A percentile compares a stretch with the other conserved stretches of the same genome.
These are phyloP conservation scores for Astyanax mexicanus DNA, from an alignment of 2,797 vertebrate species.

Conservation along the genomic window DNA sequence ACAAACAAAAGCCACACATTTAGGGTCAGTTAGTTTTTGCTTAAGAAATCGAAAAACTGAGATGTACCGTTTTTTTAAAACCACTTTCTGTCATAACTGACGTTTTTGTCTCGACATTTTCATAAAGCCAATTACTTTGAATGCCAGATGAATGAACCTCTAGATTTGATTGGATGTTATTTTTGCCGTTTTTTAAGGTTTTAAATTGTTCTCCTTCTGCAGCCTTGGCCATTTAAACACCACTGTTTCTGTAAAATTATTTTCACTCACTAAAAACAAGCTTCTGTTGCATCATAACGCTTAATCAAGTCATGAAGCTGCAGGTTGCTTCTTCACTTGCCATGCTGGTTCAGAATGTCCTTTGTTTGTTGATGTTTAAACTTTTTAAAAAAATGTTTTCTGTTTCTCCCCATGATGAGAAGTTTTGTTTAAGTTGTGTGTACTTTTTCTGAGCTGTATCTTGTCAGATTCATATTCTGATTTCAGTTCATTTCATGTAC, in stretches of 20 bases:
- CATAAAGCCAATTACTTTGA: constrained; percentile 46
- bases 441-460: constrained; percentile 93
- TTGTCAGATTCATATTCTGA: constrained; percentile 95
- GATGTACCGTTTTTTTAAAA: constrained; percentile 66
- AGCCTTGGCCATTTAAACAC: constrained; percentile 76
- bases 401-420: constrained; percentile 82
- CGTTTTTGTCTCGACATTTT: constrained; percentile 36
- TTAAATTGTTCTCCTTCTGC: constrained; percentile 75
- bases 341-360: constrained; percentile 71
- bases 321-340: constrained; percentile 64
- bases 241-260: constrained; percentile 82
- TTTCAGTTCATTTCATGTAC: constrained; percentile 99
- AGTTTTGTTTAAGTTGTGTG: constrained; percentile 91
- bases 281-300: constrained; percentile 81
- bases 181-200: constrained; percentile 62
- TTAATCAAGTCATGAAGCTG: constrained; percentile 83
- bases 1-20: constrained; percentile 82
- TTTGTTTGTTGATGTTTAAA: constrained; percentile 90
- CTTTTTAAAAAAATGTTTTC: constrained; percentile 68
- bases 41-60: constrained; percentile 85
- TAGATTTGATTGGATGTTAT: constrained; percentile 66
- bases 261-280: constrained; percentile 73
- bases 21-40: constrained; percentile 88
- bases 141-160: constrained; percentile 32
- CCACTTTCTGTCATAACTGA: constrained; percentile 36